phyloP scores from a whole-genome alignment of 2,113 vertebrate genomes.

The Ramphastos sulfuratus region DNA sequence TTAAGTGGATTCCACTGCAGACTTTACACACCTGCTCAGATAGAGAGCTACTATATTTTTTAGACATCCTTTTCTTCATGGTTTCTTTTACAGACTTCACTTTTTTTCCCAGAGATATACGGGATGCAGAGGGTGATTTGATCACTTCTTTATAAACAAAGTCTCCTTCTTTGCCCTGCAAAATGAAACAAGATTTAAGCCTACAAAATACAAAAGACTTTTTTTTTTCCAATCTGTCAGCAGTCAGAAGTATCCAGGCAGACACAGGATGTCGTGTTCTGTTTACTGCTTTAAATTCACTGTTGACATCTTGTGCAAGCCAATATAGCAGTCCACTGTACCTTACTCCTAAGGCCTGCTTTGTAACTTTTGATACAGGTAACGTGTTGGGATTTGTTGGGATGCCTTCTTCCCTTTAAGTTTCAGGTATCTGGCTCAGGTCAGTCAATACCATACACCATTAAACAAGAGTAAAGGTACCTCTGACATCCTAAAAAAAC shows the following conservation, averaged over 20 bases:
- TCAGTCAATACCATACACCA: background rate
- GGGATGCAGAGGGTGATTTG: slow-evolving; percentile 92
- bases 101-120: slow-evolving; percentile 97
- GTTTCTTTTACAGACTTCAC: slow-evolving; percentile 99
- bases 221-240: background rate
- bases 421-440: background rate
- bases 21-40: slow-evolving; percentile 87
- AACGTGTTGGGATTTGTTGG: background rate
- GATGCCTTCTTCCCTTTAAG: background rate
- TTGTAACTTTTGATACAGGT: background rate
- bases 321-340: background rate
- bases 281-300: background rate
- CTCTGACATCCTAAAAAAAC: background rate
- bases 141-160: slow-evolving; percentile 92
- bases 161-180: slow-evolving; percentile 89
- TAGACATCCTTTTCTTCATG: slow-evolving; percentile 98
- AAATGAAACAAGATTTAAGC: slow-evolving; percentile 33
- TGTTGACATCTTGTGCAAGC: background rate
- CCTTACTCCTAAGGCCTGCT: background rate
- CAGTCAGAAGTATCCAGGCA: background rate
- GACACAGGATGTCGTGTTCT: background rate
- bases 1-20: background rate
- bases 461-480: background rate
- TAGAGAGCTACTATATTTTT: slow-evolving; percentile 94
- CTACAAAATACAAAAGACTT: background rate